Base-by-base conservation (phyloP, 2,888 invertebrate genomes). In the Prenolepis imparis region DNA sequence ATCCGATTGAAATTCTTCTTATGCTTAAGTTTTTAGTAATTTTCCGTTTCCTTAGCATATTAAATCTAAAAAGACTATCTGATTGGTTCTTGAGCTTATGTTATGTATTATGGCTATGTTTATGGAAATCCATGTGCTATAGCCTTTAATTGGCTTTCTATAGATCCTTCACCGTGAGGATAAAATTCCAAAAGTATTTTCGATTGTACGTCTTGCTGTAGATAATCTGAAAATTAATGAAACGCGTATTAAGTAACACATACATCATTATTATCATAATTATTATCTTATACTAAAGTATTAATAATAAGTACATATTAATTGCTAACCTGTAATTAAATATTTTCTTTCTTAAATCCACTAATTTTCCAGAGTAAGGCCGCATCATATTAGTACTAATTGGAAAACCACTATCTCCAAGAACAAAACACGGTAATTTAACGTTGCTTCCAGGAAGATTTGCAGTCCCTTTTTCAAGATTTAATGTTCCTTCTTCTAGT, bases 261-360 rank as follows among this genome's bases (percentile, higher is more conserved):
- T n/a, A n/a, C n/a, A n/a, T n/a, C n/a, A n/a, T n/a, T n/a, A n/a
- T n/a, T n/a, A n/a, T n/a, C n/a, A n/a, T n/a, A n/a, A n/a, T n/a
- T n/a, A n/a, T n/a, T n/a, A n/a, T n/a, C n/a, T n/a, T n/a, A 84
- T 86, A 0, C 80, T 84, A 86, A 84, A 24, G 75, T 64, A 73
- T 83, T 83, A 32, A 32, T 48, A 68, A 32, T 68, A 68, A 68
- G 3, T 32, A 32, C n/a, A 12, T 24, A 44, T 3, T 28, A 67
- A n/a, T 6, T 48, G 15, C 68, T 68, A 36, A 68, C 21, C 81
- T 73, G 48, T 86, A 83, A 66, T 86, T 86, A 61, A 80, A 86
- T 24, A 83, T 74, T 44, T 48, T 61, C n/a, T 64, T 61, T 67
- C 67, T 57, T n/a, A n/a, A n/a, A n/a, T 57, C 44, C 15, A 70